Evolutionary conservation across 2,113 vertebrate species (phyloP).

Genomic region (Actenoides hombroni): DNA sequence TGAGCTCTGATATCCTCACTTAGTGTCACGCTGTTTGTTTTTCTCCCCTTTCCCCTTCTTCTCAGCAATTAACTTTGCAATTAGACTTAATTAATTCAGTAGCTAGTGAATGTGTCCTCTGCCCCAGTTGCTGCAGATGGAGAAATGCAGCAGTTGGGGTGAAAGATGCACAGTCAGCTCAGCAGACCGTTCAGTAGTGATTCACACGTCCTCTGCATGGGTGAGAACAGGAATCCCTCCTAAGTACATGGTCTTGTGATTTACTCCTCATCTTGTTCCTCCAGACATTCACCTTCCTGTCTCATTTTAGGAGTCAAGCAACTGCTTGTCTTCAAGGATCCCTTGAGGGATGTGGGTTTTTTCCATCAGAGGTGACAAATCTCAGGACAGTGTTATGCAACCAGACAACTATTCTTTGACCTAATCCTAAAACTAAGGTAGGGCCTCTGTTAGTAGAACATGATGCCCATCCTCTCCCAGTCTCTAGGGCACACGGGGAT

Average conservation of each 20-base stretch:
- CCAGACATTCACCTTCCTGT: neutral
- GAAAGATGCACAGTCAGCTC: constrained; percentile 31
- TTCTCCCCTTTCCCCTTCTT: neutral
- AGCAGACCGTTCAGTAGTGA: neutral
- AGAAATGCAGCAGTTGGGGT: neutral
- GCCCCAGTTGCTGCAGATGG: constrained; percentile 19
- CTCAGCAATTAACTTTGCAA: constrained; percentile 69
- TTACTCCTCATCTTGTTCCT: neutral
- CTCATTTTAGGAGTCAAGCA: neutral
- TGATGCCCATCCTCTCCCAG: fast-evolving
- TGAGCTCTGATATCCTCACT: constrained; percentile 34
- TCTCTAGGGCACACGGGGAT: neutral
- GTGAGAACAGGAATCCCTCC: neutral
- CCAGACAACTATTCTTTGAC: neutral
- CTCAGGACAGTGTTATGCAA: neutral
- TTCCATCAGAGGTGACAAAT: neutral
- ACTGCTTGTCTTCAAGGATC: neutral
- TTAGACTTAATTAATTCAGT: constrained; percentile 65
- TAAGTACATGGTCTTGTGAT: neutral
- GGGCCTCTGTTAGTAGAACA: neutral
- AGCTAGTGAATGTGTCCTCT: constrained; percentile 37
- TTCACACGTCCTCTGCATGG: neutral
- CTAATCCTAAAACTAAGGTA: neutral
- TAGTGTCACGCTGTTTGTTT: constrained; percentile 60
- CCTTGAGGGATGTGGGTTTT: neutral